Conservation (phyloP, 2,797 vertebrate species). For the Paedocypris micromegethes region DNA sequence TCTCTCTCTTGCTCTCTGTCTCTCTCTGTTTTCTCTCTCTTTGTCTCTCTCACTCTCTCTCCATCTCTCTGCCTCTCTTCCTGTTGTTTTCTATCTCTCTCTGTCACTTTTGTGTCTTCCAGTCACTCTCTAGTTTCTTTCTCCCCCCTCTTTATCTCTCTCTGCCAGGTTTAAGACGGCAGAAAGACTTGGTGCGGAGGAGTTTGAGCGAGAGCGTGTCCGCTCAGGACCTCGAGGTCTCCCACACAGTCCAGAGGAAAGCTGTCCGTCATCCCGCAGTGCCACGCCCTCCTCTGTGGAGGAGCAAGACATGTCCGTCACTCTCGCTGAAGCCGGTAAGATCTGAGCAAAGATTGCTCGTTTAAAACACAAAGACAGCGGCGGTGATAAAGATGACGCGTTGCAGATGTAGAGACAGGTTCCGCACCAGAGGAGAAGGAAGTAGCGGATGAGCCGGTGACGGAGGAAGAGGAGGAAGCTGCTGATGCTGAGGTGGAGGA, state of each 20-base stretch:
- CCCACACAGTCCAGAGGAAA: slow-evolving; percentile 69
- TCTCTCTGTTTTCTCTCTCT: too few species aligned
- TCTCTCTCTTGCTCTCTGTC: too few species aligned
- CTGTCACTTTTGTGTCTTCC: background rate
- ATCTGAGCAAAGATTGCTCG: background rate
- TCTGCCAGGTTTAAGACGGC: slow-evolving; percentile 86
- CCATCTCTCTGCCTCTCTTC: too few species aligned
- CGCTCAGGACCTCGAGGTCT: slow-evolving; percentile 67
- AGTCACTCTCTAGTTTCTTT: background rate
- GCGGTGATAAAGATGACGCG: too few species aligned
- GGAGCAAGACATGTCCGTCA: slow-evolving; percentile 57
- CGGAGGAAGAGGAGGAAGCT: slow-evolving; percentile 51
- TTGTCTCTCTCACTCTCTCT: background rate
- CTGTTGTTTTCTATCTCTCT: background rate
- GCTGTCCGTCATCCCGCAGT: slow-evolving; percentile 66
- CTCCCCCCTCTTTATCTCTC: slow-evolving; percentile 5
- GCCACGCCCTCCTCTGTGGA: slow-evolving; percentile 68
- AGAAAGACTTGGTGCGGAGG: slow-evolving; percentile 84
- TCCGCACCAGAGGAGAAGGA: slow-evolving; percentile 55
- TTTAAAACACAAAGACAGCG: too few species aligned
- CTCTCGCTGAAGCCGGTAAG: slow-evolving; percentile 61
- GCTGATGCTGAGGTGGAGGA: slow-evolving; percentile 70
- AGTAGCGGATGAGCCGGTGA: slow-evolving; percentile 37
- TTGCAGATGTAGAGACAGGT: slow-evolving; percentile 42
- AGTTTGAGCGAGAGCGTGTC: slow-evolving; percentile 81